These are phyloP conservation scores for Sarotherodon lohbergeri DNA, from an alignment of 2,113 vertebrate genomes.

Conservation along the genomic window DNA sequence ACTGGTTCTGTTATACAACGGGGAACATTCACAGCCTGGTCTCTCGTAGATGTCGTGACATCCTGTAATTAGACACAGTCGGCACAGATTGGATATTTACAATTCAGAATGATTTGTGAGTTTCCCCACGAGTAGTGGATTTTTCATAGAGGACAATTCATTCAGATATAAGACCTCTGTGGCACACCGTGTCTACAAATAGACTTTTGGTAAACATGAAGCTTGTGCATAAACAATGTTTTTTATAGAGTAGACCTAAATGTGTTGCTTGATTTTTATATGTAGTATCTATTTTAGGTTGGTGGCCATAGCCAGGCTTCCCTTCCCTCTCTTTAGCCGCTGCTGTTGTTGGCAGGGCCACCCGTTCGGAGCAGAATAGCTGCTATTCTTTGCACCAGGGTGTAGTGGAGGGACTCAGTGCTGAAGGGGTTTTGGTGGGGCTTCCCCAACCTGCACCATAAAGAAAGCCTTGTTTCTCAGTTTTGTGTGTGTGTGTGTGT, in stretches of 20 bases:
- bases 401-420: constrained; percentile 23
- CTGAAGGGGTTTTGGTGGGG: constrained; percentile 59
- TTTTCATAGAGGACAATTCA: constrained; percentile 47
- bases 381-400: constrained; percentile 49
- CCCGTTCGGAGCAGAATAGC: constrained; percentile 38
- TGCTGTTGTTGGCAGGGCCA: constrained; percentile 63
- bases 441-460: constrained; percentile 54
- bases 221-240: constrained; percentile 46
- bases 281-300: constrained; percentile 54
- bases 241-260: constrained; percentile 58
- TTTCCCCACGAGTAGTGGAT: background rate
- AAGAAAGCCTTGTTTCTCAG: constrained; percentile 42
- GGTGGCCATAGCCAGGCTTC: constrained; percentile 53
- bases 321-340: constrained; percentile 54
- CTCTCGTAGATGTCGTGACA: background rate
- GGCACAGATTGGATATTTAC: constrained; percentile 39
- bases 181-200: constrained; percentile 40
- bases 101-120: background rate
- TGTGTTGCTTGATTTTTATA: constrained; percentile 49
- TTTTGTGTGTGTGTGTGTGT: background rate
- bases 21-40: constrained; percentile 18
- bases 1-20: constrained; percentile 20
- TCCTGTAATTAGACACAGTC: constrained; percentile 40
- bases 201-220: constrained; percentile 55
- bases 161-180: constrained; percentile 34